Conservation (phyloP, 2,797 vertebrate genomes). For the Pteropus rufus region DNA sequence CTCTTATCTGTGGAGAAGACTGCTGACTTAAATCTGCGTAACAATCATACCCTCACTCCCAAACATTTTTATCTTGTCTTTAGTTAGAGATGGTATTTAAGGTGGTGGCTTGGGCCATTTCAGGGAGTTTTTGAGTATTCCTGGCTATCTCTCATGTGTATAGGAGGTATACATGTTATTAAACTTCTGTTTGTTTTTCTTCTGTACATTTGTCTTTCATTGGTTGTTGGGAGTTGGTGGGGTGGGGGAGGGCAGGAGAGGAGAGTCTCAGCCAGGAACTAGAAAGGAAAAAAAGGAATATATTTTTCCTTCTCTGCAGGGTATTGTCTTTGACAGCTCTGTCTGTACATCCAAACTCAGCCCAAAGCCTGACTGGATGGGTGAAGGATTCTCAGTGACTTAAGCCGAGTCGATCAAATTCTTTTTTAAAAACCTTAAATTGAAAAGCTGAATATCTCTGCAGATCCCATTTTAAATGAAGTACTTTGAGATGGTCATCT, state of each 20-base stretch:
- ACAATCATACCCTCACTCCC: neutral
- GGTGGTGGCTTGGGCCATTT: neutral
- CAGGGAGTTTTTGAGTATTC: neutral
- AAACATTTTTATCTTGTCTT: neutral
- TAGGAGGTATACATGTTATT: neutral
- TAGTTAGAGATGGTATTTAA: neutral
- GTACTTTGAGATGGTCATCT: neutral
- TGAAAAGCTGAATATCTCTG: neutral
- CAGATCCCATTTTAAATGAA: neutral
- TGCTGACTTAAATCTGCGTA: neutral
- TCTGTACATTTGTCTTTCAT: neutral
- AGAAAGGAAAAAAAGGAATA: neutral
- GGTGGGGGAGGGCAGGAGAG: too few species aligned
- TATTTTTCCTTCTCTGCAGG: neutral
- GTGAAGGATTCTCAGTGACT: neutral
- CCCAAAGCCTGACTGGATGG: neutral
- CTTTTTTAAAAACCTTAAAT: neutral
- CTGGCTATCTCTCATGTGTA: neutral
- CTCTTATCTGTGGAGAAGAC: neutral
- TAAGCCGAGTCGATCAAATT: neutral
- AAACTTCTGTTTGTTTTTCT: neutral
- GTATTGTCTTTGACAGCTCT: neutral
- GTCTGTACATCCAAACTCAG: fast-evolving
- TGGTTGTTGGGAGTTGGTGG: neutral
- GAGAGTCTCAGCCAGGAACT: neutral